Conservation (phyloP, 2,888 invertebrate species). For the Cataglyphis cursor region DNA sequence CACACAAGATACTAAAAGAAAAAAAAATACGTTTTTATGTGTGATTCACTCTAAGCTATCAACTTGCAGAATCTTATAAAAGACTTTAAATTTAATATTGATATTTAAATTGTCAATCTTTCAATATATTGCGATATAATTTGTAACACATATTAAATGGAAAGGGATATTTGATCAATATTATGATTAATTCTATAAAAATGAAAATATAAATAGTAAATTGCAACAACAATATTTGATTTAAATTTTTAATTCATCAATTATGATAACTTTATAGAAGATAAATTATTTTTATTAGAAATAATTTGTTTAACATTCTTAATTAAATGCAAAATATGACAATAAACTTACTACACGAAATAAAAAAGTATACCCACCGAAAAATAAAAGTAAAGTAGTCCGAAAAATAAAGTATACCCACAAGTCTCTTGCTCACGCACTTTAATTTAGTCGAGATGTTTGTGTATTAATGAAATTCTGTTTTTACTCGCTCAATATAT, state of each 20-base stretch:
- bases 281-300: no score
- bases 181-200: background rate
- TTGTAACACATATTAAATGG: background rate
- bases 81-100: background rate
- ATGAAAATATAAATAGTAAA: background rate
- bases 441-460: background rate
- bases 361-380: background rate
- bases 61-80: background rate
- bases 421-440: no score
- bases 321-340: background rate
- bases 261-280: no score
- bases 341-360: background rate
- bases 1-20: background rate
- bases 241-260: background rate
- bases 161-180: background rate
- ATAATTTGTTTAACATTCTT: background rate
- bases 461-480: background rate
- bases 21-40: background rate
- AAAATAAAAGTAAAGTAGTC: no score
- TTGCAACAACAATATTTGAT: background rate
- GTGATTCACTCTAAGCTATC: background rate
- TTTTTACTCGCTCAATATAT: background rate
- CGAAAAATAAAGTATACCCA: background rate
- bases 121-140: background rate
- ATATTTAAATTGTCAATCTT: background rate